A percentile compares a stretch with the other conserved stretches of the same genome.
These are phyloP conservation scores for Penaeus vannamei DNA, from an alignment of 1,140 invertebrate species.

Conservation along the genomic window DNA sequence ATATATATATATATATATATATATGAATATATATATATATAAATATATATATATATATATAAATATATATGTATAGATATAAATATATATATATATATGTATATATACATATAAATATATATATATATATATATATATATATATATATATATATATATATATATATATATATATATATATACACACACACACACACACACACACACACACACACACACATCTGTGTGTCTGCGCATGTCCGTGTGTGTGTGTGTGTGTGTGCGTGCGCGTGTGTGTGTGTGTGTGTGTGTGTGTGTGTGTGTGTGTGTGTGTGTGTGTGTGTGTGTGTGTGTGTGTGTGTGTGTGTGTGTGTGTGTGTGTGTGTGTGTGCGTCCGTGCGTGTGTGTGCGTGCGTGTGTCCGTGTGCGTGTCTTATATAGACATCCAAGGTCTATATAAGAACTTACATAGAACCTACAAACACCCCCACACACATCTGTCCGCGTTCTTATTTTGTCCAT, in stretches of 20 bases:
- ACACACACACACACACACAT: neutral
- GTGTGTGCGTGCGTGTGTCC: too few relatives aligned
- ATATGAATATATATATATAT: neutral
- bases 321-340: too few relatives aligned
- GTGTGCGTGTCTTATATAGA: neutral
- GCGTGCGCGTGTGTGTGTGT: too few relatives aligned
- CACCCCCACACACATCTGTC: too few relatives aligned
- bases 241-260: too few relatives aligned
- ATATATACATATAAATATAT: neutral
- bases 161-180: neutral
- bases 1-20: neutral
- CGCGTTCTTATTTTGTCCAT: too few relatives aligned
- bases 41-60: neutral
- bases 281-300: too few relatives aligned
- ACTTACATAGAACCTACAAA: too few relatives aligned
- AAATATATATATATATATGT: too few relatives aligned
- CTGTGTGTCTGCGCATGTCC: neutral
- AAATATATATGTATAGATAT: neutral
- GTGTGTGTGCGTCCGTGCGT: neutral
- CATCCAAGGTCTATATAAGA: too few relatives aligned
- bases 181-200: neutral
- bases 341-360: too few relatives aligned
- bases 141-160: neutral
- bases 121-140: neutral
- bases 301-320: too few relatives aligned